Percentiles rank a stretch among this genome's conserved stretches.
Conservation (phyloP, 2,113 vertebrate species). For the Scomber colias region DNA sequence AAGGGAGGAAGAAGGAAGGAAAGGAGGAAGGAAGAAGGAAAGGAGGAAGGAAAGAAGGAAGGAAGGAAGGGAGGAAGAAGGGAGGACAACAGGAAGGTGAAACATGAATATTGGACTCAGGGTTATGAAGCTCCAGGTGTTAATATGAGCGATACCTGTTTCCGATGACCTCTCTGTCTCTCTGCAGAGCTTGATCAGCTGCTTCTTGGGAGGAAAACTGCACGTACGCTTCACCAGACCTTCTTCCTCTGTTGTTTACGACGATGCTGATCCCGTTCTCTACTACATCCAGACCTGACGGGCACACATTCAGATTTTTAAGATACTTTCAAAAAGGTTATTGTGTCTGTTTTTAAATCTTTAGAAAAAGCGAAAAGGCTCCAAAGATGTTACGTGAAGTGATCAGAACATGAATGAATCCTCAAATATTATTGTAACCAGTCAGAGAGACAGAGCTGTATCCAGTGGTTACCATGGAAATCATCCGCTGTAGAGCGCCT, state of each 20-base stretch:
- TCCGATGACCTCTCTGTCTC: constrained; percentile 89
- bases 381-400: too few species aligned
- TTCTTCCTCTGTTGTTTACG: constrained; percentile 84
- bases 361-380: too few species aligned
- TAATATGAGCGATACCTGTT: constrained; percentile 81
- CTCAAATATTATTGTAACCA: too few species aligned
- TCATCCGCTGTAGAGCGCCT: neutral
- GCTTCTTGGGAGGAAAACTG: constrained; percentile 89
- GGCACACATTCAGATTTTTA: neutral
- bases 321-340: neutral
- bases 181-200: constrained; percentile 87
- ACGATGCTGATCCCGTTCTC: constrained; percentile 79
- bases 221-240: constrained; percentile 91
- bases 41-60: too few species aligned
- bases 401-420: too few species aligned
- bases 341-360: too few species aligned
- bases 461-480: neutral
- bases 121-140: too few species aligned
- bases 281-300: constrained; percentile 73
- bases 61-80: too few species aligned
- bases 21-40: too few species aligned
- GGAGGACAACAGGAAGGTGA: too few species aligned
- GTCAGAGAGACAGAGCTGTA: too few species aligned
- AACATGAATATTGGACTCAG: neutral
- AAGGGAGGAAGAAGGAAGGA: too few species aligned